phyloP scores from a whole-genome alignment of 2,113 vertebrate genomes.

The Shinisaurus crocodilurus region DNA sequence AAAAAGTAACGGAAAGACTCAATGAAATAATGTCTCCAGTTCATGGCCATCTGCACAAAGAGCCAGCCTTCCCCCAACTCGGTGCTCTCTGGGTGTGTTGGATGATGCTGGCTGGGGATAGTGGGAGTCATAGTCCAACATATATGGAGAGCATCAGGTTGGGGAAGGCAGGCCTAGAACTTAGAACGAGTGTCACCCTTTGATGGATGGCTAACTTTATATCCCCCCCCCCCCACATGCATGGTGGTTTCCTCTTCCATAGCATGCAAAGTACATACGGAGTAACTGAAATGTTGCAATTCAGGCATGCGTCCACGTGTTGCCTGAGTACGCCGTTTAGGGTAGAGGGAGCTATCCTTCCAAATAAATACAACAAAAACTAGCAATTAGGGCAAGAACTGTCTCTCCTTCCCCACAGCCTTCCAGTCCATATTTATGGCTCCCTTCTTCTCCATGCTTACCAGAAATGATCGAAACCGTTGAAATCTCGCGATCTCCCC shows the following conservation, averaged over 20 bases:
- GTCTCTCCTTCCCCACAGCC: too few species aligned
- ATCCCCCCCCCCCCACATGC: background rate
- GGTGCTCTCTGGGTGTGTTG: background rate
- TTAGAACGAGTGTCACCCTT: background rate
- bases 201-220: background rate
- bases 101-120: too few species aligned
- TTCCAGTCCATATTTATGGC: background rate
- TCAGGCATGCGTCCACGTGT: background rate
- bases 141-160: background rate
- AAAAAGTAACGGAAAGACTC: background rate
- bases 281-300: background rate
- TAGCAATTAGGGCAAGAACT: too few species aligned
- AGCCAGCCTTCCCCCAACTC: too few species aligned
- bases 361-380: background rate
- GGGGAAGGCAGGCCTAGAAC: background rate
- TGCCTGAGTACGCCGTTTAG: background rate
- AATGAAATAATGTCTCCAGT: background rate
- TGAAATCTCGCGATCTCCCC: background rate
- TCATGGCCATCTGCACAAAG: rapidly evolving
- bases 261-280: background rate
- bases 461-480: slow-evolving; percentile 25
- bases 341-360: background rate
- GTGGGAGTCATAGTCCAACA: background rate
- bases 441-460: background rate
- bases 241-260: too few species aligned